These are phyloP conservation scores for Trididemnum miniatum DNA, from an alignment of 23 tunicate species.

Conservation along the genomic window DNA sequence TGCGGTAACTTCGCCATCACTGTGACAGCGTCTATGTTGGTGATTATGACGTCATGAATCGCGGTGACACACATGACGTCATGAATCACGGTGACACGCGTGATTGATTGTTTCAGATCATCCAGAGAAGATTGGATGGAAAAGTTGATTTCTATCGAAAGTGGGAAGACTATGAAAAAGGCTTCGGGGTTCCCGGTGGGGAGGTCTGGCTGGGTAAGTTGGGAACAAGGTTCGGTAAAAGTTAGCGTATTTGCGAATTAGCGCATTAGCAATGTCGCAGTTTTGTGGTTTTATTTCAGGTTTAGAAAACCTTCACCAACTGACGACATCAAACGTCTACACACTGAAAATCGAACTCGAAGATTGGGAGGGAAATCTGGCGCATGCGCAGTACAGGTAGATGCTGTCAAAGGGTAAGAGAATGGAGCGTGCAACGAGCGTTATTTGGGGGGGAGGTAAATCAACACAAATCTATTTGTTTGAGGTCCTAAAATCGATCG, in stretches of 20 bases:
- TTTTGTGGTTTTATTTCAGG: background rate
- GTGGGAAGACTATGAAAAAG: conserved; percentile 6
- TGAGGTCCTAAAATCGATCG: too few relatives aligned
- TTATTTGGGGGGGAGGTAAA: too few relatives aligned
- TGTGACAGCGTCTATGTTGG: too few relatives aligned
- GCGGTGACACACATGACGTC: too few relatives aligned
- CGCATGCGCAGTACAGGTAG: conserved; percentile 17
- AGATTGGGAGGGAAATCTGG: conserved; percentile 16
- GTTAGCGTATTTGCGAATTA: background rate
- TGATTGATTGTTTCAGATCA: background rate
- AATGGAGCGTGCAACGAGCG: too few relatives aligned
- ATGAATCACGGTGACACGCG: too few relatives aligned
- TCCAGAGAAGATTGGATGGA: background rate
- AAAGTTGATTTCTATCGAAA: background rate
- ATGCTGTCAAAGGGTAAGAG: background rate
- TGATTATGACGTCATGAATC: too few relatives aligned
- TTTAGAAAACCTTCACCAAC: conserved; percentile 2
- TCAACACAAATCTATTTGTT: too few relatives aligned
- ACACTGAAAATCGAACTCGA: conserved; percentile 7
- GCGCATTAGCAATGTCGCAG: background rate
- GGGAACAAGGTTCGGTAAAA: background rate
- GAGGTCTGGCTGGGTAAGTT: conserved; percentile 10
- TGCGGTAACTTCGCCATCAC: too few relatives aligned
- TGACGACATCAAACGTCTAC: background rate
- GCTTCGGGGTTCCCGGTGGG: conserved; percentile 8